Percentiles rank a stretch among this genome's conserved stretches.
Conservation (phyloP, 2,888 invertebrate genomes). For the Microctonus hyperodae region DNA sequence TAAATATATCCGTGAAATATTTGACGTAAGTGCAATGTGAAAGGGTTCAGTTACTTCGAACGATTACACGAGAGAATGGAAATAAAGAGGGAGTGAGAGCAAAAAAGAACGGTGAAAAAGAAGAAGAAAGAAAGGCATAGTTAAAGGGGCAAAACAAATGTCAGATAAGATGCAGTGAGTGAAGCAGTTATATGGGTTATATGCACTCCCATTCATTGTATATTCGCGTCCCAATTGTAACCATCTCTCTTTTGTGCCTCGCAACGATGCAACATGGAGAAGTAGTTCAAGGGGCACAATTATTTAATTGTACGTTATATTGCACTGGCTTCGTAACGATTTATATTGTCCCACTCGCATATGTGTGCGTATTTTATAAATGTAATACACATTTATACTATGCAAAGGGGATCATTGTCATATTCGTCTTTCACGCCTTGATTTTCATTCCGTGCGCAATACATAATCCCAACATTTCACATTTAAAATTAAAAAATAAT, state of each 20-base stretch:
- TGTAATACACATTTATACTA: neutral
- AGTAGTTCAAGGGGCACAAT: constrained; percentile 51
- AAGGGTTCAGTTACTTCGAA: neutral
- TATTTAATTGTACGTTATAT: constrained; percentile 44
- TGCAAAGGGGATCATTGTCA: constrained; percentile 11
- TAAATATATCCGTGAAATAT: constrained; percentile 17
- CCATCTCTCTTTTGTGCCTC: constrained; percentile 39
- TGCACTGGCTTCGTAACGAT: constrained; percentile 43
- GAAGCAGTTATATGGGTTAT: constrained; percentile 35
- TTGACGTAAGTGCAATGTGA: neutral
- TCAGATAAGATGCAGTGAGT: constrained; percentile 22
- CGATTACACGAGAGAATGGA: neutral
- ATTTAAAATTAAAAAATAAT: neutral
- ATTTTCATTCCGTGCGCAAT: neutral
- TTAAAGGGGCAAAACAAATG: constrained; percentile 31
- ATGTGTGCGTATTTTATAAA: neutral
- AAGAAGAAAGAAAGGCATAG: constrained; percentile 13
- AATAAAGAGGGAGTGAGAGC: neutral
- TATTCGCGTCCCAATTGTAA: constrained; percentile 43
- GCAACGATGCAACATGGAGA: constrained; percentile 40
- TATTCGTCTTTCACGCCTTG: neutral
- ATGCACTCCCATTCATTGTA: constrained; percentile 39
- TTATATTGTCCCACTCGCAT: constrained; percentile 32
- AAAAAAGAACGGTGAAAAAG: constrained; percentile 1
- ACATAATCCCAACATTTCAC: neutral